These are phyloP conservation scores for Stylophora pistillata DNA, from an alignment of 64 coral and sea anemone species.

Conservation along the genomic window DNA sequence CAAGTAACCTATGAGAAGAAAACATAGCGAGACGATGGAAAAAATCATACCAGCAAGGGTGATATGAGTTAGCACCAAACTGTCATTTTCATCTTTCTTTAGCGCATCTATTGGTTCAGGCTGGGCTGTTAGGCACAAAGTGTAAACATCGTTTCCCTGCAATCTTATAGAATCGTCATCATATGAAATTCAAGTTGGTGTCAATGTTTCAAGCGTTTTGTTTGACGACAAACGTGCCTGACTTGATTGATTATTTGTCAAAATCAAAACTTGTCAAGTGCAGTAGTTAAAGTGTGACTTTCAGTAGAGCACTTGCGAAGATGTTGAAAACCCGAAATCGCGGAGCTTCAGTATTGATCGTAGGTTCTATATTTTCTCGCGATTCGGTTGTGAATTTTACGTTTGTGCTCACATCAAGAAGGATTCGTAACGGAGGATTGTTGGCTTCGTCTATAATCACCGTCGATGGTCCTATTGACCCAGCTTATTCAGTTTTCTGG, in stretches of 20 bases:
- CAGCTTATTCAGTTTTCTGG: background rate
- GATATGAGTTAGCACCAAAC: background rate
- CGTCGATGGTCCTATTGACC: no score
- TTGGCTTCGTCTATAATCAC: background rate
- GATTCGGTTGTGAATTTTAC: background rate
- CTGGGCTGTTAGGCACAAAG: background rate
- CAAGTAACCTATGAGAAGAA: background rate
- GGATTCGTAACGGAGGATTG: background rate
- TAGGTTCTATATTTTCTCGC: background rate
- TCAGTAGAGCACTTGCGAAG: background rate
- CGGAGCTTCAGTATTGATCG: background rate
- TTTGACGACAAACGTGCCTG: background rate
- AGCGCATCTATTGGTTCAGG: background rate
- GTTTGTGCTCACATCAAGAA: slow-evolving; percentile 23
- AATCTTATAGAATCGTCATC: no score
- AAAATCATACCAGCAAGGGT: background rate
- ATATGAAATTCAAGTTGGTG: background rate
- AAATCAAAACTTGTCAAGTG: background rate
- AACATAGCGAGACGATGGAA: slow-evolving; percentile 13
- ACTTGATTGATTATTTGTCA: background rate
- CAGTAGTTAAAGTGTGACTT: background rate
- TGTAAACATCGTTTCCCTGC: background rate
- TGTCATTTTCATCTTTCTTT: background rate
- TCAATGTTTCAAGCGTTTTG: background rate
- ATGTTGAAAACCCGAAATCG: background rate